Base-by-base conservation (phyloP, 2,888 invertebrate species). In the Lasius platythorax region DNA sequence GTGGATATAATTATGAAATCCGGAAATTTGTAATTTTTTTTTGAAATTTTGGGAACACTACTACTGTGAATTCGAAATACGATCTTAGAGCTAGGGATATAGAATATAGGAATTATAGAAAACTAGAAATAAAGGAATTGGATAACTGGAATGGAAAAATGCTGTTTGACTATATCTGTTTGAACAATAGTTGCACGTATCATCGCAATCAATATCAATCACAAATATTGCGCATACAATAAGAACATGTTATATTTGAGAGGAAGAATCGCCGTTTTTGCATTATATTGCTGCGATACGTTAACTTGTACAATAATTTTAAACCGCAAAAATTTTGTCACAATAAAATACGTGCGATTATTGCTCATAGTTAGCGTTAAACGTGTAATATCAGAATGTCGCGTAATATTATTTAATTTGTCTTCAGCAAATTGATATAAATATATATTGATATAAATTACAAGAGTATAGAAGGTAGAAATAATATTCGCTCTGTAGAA, bases 171-270 rank as follows among this genome's bases (percentile, higher is more conserved):
- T 46, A 46, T 66, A 43, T 73, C 43, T 58, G 56, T 78, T 58
- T 78, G 58, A 46, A 73, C 79, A 73, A 73, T 81, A 81, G 73
- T 61, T 81, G 79, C 79, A 73, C 79, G 79, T 79, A 81, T 23
- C 58, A 73, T 58, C 46, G 79, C 61, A 73, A 72, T 79, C 61
- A 43, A 79, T 61, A 72, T 43, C 33, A 72, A 81, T 81, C 28
- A 46, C 33, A 61, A 61, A 37, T 73, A 73, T 72, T 58, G 33
- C 73, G 43, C 53, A 53, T n/a, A 4, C 43, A 18, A 50, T 79
- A 33, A 30, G 33, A 43, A 61, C 43, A 43, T 75, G 33, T 78
- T 68, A 68, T 53, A 68, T 33, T 61, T 43, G 43, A 58, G 56
- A 28, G 46, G 15, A 9, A n/a, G n/a, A 15, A 53, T 53, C n/a